These are phyloP conservation scores for Drosophila dives DNA, from an alignment of 2,888 invertebrate genomes.

Conservation along the genomic window DNA sequence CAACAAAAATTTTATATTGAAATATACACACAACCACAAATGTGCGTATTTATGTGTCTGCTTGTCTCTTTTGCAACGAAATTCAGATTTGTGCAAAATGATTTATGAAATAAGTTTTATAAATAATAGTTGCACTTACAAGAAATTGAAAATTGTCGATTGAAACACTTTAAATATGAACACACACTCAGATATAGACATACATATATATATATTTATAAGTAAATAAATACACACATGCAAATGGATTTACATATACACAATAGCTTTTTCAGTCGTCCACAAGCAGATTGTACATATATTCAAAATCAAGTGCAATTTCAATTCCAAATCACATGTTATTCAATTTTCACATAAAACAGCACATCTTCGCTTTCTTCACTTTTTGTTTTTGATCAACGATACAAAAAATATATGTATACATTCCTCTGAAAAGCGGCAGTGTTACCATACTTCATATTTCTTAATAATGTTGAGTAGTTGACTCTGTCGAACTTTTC, in stretches of 20 bases:
- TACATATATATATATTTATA: slow-evolving; percentile 8
- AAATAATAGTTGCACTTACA: neutral
- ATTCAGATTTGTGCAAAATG: neutral
- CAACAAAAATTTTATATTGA: neutral
- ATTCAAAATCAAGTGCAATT: neutral
- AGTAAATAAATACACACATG: slow-evolving; percentile 18
- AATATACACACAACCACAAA: neutral
- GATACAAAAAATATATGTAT: slow-evolving; percentile 19
- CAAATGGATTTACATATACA: slow-evolving; percentile 13
- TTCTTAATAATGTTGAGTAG: slow-evolving; percentile 2
- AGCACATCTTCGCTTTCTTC: neutral
- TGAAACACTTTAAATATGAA: neutral
- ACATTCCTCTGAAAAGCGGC: slow-evolving; percentile 28
- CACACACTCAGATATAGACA: neutral
- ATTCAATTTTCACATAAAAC: slow-evolving; percentile 4
- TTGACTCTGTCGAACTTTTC: neutral
- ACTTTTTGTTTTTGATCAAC: slow-evolving; percentile 25
- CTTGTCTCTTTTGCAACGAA: neutral
- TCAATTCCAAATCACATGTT: neutral
- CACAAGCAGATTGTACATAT: neutral
- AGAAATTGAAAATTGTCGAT: neutral
- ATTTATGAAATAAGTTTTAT: neutral
- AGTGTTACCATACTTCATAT: slow-evolving; percentile 24
- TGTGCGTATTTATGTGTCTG: neutral
- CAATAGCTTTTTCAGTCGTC: slow-evolving; percentile 19